Base-by-base conservation (phyloP, 2,797 vertebrate genomes). In the Chiloscyllium punctatum region DNA sequence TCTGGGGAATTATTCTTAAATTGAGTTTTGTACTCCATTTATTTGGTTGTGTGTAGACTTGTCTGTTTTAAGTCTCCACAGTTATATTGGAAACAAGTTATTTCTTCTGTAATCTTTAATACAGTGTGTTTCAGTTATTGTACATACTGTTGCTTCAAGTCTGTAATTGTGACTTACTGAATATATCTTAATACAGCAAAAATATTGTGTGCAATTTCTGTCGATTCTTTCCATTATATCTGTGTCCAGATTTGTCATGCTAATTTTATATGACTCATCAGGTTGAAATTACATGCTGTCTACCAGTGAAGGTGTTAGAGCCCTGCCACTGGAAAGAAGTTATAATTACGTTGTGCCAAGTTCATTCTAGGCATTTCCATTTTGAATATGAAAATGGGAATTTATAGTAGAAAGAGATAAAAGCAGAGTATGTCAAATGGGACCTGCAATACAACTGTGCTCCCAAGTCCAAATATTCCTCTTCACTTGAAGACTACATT, bases 141-240 rank as follows among this genome's bases (percentile, higher is more conserved):
- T 91, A 68, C 57, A 11, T 92, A 92, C 90, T 92, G n/a, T 42
- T 92, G 62, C 62, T 21, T 69, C 62, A 84, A 84, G 90, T 92
- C 66, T 92, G 90, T 92, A 92, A 92, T 68, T 92, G 90, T 69
- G 62, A 92, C 30, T 91, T n/a, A 92, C 37, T 92, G 18, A 15
- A 69, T 68, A 92, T 69, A 92, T 92, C n/a, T 79, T 25, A 42
- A 92, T 69, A 68, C 62, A 7, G 62, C 23, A 66, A 91, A 68
- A 91, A 91, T 62, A 37, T 62, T 91, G 33, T 91, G 53, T 91
- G 88, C 33, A 66, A 18, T 33, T 62, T n/a, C 57, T 91, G 57
- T 91, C 88, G 66, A 66, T 57, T 91, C 62, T 91, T 91, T 91
- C 57, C 87, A 90, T 90, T 90, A 62, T n/a, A n/a, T 66, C 68